Conservation (phyloP, 2,888 invertebrate genomes). For the Miltochrista miniata region DNA sequence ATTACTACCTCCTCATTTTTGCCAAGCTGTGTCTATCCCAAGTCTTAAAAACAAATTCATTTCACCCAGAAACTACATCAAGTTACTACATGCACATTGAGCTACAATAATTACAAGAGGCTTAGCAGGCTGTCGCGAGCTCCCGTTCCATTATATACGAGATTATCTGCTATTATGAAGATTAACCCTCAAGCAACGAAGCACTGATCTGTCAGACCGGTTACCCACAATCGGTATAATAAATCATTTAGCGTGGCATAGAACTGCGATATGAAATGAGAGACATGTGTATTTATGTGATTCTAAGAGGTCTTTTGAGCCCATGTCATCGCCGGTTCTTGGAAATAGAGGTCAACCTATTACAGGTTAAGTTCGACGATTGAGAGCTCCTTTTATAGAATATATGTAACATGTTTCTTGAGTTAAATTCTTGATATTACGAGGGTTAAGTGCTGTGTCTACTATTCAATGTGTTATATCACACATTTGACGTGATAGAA, state of each 20-base stretch:
- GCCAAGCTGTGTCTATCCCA: background rate
- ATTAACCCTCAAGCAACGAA: conserved; percentile 20
- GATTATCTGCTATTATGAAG: conserved; percentile 40
- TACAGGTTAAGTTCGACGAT: too few species aligned
- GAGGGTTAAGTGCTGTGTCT: too few species aligned
- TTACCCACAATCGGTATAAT: conserved; percentile 1
- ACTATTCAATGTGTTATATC: too few species aligned
- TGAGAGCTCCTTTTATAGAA: too few species aligned
- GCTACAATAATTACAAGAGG: conserved; percentile 32
- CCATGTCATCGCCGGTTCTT: too few species aligned
- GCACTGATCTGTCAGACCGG: conserved; percentile 7
- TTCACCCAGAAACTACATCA: conserved; percentile 12
- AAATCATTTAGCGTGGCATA: background rate
- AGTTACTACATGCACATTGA: conserved; percentile 31
- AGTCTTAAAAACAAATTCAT: conserved; percentile 8
- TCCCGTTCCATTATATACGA: conserved; percentile 33
- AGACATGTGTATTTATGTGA: too few species aligned
- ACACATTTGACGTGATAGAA: too few species aligned
- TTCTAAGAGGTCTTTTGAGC: too few species aligned
- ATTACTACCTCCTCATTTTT: too few species aligned
- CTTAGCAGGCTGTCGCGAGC: conserved; percentile 29
- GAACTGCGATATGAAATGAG: background rate
- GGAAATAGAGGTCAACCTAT: too few species aligned
- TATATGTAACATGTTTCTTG: too few species aligned
- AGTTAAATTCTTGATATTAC: too few species aligned